A percentile compares a stretch with the other conserved stretches of the same genome.
These are phyloP conservation scores for Sinosuthora webbiana DNA, from an alignment of 2,113 vertebrate genomes.

Conservation along the genomic window DNA sequence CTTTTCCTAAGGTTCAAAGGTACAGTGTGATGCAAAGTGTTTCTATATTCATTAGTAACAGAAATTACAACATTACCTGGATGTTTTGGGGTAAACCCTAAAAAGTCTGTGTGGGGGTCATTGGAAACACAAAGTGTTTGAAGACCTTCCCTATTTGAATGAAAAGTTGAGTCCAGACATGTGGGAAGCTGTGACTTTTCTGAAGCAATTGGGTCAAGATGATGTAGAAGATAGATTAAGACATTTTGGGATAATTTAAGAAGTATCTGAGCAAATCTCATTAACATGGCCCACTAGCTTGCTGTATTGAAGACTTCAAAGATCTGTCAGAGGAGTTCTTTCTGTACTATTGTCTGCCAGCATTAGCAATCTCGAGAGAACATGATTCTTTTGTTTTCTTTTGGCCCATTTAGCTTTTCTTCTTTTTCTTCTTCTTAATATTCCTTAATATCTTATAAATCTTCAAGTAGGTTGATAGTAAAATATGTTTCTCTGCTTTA, in stretches of 20 bases:
- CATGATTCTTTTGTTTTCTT: constrained; percentile 62
- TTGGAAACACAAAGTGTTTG: not conserved
- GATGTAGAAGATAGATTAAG: constrained; percentile 51
- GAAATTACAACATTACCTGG: not conserved
- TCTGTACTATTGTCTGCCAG: constrained; percentile 63
- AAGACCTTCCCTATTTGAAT: not conserved
- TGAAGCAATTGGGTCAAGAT: constrained; percentile 17
- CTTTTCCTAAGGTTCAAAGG: not conserved
- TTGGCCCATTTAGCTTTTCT: constrained; percentile 57
- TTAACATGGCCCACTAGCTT: constrained; percentile 58
- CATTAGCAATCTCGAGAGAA: constrained; percentile 61
- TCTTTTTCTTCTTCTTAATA: constrained; percentile 15
- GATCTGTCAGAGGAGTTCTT: constrained; percentile 58
- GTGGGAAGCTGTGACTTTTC: not conserved
- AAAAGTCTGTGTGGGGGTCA: not conserved
- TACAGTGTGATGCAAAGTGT: not conserved
- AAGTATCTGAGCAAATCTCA: constrained; percentile 59
- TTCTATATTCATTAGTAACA: not conserved
- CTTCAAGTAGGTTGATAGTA: constrained; percentile 14
- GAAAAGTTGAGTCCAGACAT: not conserved
- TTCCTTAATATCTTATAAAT: constrained; percentile 29
- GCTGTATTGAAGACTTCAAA: constrained; percentile 56
- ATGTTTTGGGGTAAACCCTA: not conserved
- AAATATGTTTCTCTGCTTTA: not conserved
- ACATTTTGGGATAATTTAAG: constrained; percentile 35